phyloP scores from a whole-genome alignment of 2,888 invertebrate genomes.

The Ischnura elegans region DNA sequence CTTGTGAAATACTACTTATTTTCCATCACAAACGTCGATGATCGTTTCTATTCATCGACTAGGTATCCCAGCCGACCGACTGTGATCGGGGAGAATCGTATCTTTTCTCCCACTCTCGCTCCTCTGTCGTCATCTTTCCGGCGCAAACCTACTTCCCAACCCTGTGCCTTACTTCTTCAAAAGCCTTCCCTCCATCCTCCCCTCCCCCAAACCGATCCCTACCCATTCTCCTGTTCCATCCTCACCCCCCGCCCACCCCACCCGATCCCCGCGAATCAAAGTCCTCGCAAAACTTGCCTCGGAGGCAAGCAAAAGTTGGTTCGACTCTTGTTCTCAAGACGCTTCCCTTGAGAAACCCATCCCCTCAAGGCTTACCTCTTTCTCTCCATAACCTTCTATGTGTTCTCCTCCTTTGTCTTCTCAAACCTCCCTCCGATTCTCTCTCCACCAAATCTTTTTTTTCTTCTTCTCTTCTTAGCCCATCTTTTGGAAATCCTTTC shows the following conservation, averaged over 20 bases:
- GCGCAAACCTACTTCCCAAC: neutral
- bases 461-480: neutral
- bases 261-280: constrained; percentile 50
- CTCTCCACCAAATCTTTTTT: neutral
- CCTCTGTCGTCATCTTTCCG: neutral
- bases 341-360: constrained; percentile 7
- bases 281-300: constrained; percentile 48
- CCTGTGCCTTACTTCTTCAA: neutral
- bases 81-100: neutral
- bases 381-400: too few species aligned
- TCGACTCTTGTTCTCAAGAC: constrained; percentile 46
- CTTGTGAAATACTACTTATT: too few species aligned
- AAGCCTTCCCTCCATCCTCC: neutral
- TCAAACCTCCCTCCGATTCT: neutral
- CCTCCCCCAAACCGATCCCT: neutral
- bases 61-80: neutral
- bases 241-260: neutral
- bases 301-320: constrained; percentile 46
- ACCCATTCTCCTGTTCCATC: neutral
- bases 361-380: neutral
- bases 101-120: neutral
- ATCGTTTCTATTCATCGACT: too few species aligned
- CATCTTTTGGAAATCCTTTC: constrained; percentile 47
- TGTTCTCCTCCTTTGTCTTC: neutral
- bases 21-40: too few species aligned